phyloP scores from a whole-genome alignment of 2,797 vertebrate genomes.

The Spinus pinus region DNA sequence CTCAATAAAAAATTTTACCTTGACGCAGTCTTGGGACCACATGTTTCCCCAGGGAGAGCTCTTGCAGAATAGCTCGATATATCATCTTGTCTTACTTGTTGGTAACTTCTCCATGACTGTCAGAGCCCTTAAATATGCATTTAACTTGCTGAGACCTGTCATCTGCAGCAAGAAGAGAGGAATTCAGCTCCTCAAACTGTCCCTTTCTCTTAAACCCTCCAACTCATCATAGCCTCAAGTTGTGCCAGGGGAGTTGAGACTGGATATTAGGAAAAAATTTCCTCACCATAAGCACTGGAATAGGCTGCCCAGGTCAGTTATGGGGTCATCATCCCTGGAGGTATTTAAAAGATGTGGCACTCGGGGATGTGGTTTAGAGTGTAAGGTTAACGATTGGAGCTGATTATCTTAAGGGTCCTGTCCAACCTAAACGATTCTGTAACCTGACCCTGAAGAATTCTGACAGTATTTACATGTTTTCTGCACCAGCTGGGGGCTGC shows the following conservation, averaged over 20 bases:
- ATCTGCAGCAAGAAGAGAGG: neutral
- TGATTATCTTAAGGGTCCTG: neutral
- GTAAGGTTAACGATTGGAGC: rapidly evolving
- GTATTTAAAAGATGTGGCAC: neutral
- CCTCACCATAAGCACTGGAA: neutral
- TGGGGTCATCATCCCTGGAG: neutral
- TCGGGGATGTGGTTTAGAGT: neutral
- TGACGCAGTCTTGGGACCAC: neutral
- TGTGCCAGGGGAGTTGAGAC: neutral
- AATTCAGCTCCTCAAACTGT: neutral
- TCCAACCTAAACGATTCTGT: neutral
- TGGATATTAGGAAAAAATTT: neutral
- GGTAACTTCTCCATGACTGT: neutral
- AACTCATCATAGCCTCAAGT: neutral
- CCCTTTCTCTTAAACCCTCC: neutral
- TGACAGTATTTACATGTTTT: neutral
- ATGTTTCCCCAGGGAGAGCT: neutral
- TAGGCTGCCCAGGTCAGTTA: neutral
- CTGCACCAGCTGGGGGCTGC: neutral
- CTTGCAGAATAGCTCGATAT: neutral
- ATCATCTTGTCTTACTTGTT: neutral
- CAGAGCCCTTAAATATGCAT: neutral
- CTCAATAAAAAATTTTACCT: neutral
- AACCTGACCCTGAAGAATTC: neutral
- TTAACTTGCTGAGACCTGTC: neutral